Conservation (phyloP, 1,140 invertebrate species). For the Diplogasteroides magnus region DNA sequence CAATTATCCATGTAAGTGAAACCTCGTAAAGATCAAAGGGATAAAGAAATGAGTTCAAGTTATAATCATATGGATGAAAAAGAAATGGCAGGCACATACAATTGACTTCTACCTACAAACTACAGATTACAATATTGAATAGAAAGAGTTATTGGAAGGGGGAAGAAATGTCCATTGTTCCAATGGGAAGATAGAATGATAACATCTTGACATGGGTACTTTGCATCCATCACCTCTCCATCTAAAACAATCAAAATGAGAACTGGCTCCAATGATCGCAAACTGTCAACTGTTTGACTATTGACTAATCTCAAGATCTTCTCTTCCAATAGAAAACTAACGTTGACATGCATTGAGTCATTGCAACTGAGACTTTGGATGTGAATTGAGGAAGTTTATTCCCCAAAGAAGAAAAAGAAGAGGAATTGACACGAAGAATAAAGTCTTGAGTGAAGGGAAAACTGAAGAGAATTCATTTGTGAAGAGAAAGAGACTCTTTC, state of each 20-base stretch:
- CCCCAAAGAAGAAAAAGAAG: conserved; percentile 1
- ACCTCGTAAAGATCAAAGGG: no score
- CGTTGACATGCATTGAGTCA: not conserved
- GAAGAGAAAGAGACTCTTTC: not conserved
- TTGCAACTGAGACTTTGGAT: not conserved
- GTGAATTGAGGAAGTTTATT: not conserved
- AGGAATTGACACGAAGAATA: not conserved
- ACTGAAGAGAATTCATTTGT: not conserved
- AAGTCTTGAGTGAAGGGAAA: not conserved
- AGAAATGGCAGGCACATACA: no score
- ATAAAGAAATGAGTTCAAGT: no score
- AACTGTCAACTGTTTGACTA: no score
- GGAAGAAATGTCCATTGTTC: conserved; percentile 8
- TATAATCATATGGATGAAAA: no score
- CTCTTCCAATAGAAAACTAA: not conserved
- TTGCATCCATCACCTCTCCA: conserved; percentile 13
- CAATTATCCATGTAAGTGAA: no score
- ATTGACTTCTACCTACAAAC: no score
- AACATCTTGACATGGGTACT: conserved; percentile 5
- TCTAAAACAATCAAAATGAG: conserved; percentile 1
- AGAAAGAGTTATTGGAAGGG: no score
- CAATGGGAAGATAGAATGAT: not conserved
- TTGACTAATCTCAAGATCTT: not conserved
- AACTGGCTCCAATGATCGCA: not conserved
- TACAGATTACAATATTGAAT: no score